Evolutionary conservation across 64 coral and sea anemone genomes (phyloP).

Genomic region (Acropora yongei): DNA sequence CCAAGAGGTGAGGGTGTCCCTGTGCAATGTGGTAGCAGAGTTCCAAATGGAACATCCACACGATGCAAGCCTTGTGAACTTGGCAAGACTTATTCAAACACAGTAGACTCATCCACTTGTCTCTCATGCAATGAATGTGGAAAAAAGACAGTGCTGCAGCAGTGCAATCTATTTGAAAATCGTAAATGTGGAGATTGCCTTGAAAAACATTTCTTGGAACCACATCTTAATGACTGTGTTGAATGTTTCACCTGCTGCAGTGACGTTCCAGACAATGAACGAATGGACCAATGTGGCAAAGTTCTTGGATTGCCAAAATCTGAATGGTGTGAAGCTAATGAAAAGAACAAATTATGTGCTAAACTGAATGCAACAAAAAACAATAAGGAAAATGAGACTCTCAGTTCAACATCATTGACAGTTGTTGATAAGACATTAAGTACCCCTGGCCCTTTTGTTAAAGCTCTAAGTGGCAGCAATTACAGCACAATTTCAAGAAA

Average conservation of each 20-base stretch:
- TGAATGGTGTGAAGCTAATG: not conserved
- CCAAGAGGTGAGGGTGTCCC: conserved; percentile 5
- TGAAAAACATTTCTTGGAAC: not conserved
- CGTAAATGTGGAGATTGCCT: not conserved
- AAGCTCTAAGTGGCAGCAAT: too few species aligned
- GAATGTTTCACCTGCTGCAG: not conserved
- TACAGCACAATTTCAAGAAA: too few species aligned
- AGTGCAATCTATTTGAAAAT: not conserved
- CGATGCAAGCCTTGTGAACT: not conserved
- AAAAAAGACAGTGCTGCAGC: not conserved
- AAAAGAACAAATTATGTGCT: not conserved
- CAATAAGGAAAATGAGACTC: not conserved
- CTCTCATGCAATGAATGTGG: not conserved
- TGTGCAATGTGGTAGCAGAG: not conserved
- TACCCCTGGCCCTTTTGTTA: not conserved
- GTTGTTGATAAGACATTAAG: not conserved
- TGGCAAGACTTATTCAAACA: not conserved
- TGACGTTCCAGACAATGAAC: not conserved
- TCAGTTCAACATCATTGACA: too few species aligned
- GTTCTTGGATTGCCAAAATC: not conserved
- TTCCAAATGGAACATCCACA: not conserved
- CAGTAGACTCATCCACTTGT: not conserved
- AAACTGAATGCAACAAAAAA: not conserved
- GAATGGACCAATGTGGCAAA: not conserved
- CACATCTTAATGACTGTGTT: not conserved